phyloP scores from a whole-genome alignment of 2,113 vertebrate species.

The Platysteira castanea region DNA sequence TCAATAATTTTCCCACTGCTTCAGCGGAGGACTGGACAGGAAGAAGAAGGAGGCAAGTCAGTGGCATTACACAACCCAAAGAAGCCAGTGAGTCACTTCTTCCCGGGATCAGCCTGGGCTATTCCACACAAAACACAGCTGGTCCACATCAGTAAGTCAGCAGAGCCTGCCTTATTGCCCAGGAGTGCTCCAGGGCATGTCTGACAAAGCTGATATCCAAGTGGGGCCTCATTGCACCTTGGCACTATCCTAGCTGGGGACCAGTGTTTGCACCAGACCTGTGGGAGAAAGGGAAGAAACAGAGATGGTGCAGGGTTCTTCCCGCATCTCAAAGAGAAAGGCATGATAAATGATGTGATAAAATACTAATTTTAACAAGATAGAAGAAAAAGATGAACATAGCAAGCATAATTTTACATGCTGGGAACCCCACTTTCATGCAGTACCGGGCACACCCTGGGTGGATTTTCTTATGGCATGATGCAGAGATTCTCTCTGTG shows the following conservation, averaged over 20 bases:
- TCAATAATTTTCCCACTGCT: neutral
- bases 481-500: neutral
- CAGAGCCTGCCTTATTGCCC: neutral
- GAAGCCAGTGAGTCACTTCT: neutral
- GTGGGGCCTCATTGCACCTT: too few relatives aligned
- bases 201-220: neutral
- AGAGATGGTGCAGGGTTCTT: neutral
- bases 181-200: neutral
- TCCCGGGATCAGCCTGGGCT: neutral
- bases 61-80: neutral
- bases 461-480: accelerated
- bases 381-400: neutral
- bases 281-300: neutral
- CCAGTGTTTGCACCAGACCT: neutral
- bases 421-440: neutral
- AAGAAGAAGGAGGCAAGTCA: neutral
- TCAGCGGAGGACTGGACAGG: neutral
- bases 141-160: neutral
- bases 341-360: neutral
- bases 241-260: neutral
- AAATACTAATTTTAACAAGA: neutral
- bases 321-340: neutral
- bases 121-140: neutral
- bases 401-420: neutral
- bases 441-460: neutral